Conservation (phyloP, 2,113 vertebrate species). For the Aptenodytes forsteri region DNA sequence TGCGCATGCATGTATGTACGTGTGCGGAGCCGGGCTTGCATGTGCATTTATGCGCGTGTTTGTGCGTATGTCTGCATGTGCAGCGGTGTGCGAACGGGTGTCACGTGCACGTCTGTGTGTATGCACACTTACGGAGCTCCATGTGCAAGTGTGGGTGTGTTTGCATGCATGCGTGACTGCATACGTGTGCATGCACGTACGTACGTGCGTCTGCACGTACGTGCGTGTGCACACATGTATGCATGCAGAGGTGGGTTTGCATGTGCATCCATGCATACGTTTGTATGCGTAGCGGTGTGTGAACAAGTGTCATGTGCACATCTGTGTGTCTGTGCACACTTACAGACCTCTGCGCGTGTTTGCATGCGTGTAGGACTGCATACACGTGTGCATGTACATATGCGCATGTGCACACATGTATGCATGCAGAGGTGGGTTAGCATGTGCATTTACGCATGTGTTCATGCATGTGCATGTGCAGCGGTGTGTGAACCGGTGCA, state of each 20-base stretch:
- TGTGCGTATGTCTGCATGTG: too few relatives aligned
- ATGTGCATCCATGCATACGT: neutral
- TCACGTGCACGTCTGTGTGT: neutral
- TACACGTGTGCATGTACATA: too few relatives aligned
- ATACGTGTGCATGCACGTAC: accelerated
- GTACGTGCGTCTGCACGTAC: neutral
- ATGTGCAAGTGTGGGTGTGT: neutral
- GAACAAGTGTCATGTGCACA: too few relatives aligned
- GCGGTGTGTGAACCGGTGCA: too few relatives aligned
- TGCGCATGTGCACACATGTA: too few relatives aligned
- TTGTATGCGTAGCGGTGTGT: neutral
- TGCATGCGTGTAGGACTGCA: neutral
- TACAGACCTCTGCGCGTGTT: neutral
- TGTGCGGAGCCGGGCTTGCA: too few relatives aligned
- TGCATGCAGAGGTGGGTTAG: neutral
- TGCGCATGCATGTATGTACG: too few relatives aligned
- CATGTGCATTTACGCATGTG: neutral
- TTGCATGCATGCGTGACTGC: too few relatives aligned
- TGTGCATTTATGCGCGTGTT: too few relatives aligned
- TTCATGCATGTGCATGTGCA: neutral
- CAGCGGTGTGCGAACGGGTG: neutral
- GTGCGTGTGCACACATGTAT: too few relatives aligned
- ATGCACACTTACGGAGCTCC: neutral
- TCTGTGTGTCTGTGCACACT: neutral
- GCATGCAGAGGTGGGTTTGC: too few relatives aligned